Evolutionary conservation across 2,888 invertebrate genomes (phyloP).

Genomic region (Aquatica leii): DNA sequence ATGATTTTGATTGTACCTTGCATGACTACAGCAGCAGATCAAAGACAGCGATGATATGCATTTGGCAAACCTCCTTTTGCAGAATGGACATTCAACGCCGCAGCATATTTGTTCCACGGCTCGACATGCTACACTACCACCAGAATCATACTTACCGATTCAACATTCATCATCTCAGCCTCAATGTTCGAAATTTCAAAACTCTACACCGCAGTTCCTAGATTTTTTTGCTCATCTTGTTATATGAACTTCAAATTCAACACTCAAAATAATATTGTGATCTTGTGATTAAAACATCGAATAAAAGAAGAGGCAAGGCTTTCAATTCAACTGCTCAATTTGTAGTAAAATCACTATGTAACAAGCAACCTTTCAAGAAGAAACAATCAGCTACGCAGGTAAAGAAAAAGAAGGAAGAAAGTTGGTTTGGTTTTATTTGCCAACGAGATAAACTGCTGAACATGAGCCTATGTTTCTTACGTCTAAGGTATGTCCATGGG

Average conservation of each 20-base stretch:
- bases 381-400: slow-evolving; percentile 1
- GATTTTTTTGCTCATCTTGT: too few species aligned
- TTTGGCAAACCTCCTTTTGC: neutral
- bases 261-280: too few species aligned
- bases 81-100: neutral
- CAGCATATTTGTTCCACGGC: too few species aligned
- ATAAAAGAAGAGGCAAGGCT: neutral
- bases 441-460: neutral
- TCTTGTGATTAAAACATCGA: neutral
- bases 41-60: too few species aligned
- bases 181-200: too few species aligned
- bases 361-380: neutral
- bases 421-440: slow-evolving; percentile 3
- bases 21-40: neutral
- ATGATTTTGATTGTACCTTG: neutral
- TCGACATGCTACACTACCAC: too few species aligned
- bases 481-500: too few species aligned
- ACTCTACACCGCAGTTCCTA: too few species aligned
- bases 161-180: too few species aligned
- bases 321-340: neutral
- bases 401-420: neutral
- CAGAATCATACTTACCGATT: too few species aligned
- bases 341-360: neutral
- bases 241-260: too few species aligned
- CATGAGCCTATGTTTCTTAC: too few species aligned